phyloP scores from a whole-genome alignment of 1,140 invertebrate species.

The Copidosoma floridanum region DNA sequence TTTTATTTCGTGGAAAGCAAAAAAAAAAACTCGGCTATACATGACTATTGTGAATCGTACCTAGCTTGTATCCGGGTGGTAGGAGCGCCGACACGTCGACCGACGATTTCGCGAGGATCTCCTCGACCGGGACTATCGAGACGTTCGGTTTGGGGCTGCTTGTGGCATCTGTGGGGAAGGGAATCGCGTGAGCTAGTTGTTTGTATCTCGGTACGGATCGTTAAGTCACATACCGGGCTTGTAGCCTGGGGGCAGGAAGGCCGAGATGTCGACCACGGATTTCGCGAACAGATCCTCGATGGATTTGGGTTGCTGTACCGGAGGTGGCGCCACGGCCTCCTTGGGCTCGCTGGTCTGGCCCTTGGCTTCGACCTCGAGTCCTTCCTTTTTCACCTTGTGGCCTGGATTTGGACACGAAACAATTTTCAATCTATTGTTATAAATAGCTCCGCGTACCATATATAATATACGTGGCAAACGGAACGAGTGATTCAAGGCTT shows the following conservation, averaged over 20 bases:
- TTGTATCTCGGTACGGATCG: no score
- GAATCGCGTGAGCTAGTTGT: background rate
- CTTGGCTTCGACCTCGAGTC: conserved; percentile 40
- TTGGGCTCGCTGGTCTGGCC: background rate
- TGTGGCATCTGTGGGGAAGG: background rate
- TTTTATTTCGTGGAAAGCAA: no score
- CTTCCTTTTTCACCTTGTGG: conserved; percentile 58
- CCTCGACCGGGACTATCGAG: conserved; percentile 14
- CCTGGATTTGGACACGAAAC: conserved; percentile 51
- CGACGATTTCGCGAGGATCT: conserved; percentile 53
- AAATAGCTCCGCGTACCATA: no score
- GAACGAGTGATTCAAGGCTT: no score
- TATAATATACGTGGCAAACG: no score
- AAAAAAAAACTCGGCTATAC: no score
- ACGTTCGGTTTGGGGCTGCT: background rate
- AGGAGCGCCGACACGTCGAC: conserved; percentile 65
- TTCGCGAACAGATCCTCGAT: conserved; percentile 46
- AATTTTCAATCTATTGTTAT: no score
- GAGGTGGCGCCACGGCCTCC: no score
- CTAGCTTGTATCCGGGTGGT: conserved; percentile 60
- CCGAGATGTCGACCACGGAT: conserved; percentile 61
- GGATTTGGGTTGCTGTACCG: conserved; percentile 2
- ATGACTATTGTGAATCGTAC: conserved; percentile 8
- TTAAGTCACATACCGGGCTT: conserved; percentile 41
- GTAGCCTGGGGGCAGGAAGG: conserved; percentile 65